Percentiles rank a stretch among this genome's conserved stretches.
Evolutionary conservation across 2,113 vertebrate species (phyloP).

Genomic region (Hemicordylus capensis): DNA sequence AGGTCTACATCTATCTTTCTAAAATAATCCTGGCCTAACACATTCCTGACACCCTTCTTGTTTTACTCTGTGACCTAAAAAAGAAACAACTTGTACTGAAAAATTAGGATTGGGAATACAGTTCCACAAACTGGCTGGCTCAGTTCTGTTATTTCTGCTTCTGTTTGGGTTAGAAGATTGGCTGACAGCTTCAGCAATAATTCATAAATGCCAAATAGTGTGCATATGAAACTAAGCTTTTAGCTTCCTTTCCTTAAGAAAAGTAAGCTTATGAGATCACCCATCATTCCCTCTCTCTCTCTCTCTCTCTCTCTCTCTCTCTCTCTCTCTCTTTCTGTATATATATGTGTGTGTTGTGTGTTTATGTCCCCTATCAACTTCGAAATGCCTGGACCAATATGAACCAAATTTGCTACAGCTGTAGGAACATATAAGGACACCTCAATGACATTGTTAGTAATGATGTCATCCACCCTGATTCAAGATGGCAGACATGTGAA

Average conservation of each 20-base stretch:
- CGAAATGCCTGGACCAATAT: too few species aligned
- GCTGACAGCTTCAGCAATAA: slow-evolving; percentile 17
- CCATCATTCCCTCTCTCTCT: too few species aligned
- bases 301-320: too few species aligned
- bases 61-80: slow-evolving; percentile 62
- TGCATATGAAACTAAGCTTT: neutral
- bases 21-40: slow-evolving; percentile 46
- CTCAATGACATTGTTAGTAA: too few species aligned
- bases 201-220: neutral
- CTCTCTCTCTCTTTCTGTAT: too few species aligned
- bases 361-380: too few species aligned
- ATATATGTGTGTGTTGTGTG: too few species aligned
- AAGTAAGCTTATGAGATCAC: neutral
- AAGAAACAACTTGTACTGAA: slow-evolving; percentile 43
- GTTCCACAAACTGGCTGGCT: slow-evolving; percentile 57
- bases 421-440: too few species aligned
- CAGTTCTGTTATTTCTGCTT: slow-evolving; percentile 69
- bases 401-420: too few species aligned
- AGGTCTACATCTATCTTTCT: slow-evolving; percentile 56
- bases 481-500: too few species aligned
- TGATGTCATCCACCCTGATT: too few species aligned
- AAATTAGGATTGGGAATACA: slow-evolving; percentile 57
- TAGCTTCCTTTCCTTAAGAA: neutral
- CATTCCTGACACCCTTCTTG: slow-evolving; percentile 62
- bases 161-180: slow-evolving; percentile 63